These are phyloP conservation scores for Felis catus DNA, from an alignment of 2,113 vertebrate species.

Conservation along the genomic window DNA sequence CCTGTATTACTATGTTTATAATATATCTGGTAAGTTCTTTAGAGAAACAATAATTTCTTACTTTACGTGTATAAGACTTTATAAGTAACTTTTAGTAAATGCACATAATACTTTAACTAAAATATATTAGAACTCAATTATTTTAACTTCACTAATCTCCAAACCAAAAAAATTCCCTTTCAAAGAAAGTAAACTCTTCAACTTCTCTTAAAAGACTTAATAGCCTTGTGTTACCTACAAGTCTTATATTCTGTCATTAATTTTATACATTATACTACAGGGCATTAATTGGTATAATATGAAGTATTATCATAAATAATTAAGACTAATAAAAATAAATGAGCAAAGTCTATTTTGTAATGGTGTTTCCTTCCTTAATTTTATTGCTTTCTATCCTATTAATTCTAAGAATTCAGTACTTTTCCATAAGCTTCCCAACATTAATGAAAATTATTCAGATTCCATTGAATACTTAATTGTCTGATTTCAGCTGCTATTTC, in stretches of 20 bases:
- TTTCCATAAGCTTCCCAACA: background rate
- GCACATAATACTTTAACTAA: background rate
- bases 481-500: background rate
- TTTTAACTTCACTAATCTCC: background rate
- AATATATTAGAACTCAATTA: background rate
- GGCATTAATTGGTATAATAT: background rate
- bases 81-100: background rate
- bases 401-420: background rate
- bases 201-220: background rate
- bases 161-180: background rate
- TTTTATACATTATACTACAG: background rate
- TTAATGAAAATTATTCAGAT: slow-evolving; percentile 16
- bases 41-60: background rate
- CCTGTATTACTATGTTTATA: background rate
- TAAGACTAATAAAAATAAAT: slow-evolving; percentile 36
- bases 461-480: background rate
- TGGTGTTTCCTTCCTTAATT: background rate
- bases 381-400: background rate
- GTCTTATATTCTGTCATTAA: background rate
- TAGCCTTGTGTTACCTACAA: background rate
- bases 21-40: background rate
- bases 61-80: background rate
- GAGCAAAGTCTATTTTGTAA: background rate
- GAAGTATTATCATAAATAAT: slow-evolving; percentile 13
- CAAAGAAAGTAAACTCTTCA: background rate